Base-by-base conservation (phyloP, 2,888 invertebrate genomes). In the Acrobasis suavella region DNA sequence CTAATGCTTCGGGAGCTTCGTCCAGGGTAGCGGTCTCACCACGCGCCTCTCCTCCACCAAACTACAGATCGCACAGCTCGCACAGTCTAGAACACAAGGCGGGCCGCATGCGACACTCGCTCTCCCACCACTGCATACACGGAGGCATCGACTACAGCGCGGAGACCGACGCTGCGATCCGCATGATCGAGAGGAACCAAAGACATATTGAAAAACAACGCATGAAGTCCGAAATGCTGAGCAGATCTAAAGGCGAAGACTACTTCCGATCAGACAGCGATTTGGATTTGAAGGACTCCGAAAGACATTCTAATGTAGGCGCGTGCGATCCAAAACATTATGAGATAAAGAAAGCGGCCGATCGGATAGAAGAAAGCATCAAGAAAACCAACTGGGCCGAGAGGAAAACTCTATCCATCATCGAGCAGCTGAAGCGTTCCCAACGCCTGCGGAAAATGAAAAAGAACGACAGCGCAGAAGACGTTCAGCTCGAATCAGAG, bases 161-260 rank as follows among this genome's bases (percentile, higher is more conserved):
- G 2, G 94, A 94, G 77, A 94, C 94, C 16, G 94, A 94, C 71
- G 94, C 94, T 62, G 92, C 83, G 66, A 91, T 89, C 67, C 92
- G 89, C 78, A 93, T 89, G 88, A 93, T 94, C 74, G 94, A 94
- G 73, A 93, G 88, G 84, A 94, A 92, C 93, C 94, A 82, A 87
- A 91, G 82, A 83, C 94, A 82, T 75, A 88, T 94, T 69, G 94
- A 94, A 75, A 93, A 93, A 72, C 93, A 93, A 72, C 91, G 93
- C 50, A 82, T 93, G 58, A 86, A 85, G 64, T 82, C 83, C 32
- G 93, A 93, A 63, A 78, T 87, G 68, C 70, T 91, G 75, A 76
- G 84, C 83, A 66, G 87, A 58, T 80, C 86, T 14, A 72, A 73
- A 32, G 87, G 88, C 50, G 92, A 92, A 17, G 93, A 93, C 50